These are phyloP conservation scores for Spodoptera litura DNA, from an alignment of 1,140 invertebrate genomes.

Conservation along the genomic window DNA sequence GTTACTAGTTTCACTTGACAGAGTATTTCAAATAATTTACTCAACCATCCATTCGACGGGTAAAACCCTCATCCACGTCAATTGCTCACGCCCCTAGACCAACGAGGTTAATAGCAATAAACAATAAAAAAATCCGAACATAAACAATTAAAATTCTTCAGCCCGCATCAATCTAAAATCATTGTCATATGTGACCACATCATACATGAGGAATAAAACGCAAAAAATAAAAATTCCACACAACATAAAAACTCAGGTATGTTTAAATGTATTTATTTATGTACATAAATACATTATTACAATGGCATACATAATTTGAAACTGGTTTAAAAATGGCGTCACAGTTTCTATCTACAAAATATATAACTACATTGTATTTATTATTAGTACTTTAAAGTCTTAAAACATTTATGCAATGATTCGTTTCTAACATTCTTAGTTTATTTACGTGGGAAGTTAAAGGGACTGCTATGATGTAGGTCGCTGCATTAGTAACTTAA, in stretches of 20 bases:
- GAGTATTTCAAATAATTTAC: too few species aligned
- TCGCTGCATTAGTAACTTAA: not conserved
- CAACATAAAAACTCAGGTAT: slow-evolving; percentile 47
- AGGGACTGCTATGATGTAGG: not conserved
- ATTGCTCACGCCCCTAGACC: too few species aligned
- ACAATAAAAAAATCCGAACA: too few species aligned
- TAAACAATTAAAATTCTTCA: not conserved
- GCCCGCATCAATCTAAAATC: not conserved
- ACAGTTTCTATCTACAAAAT: slow-evolving; percentile 43
- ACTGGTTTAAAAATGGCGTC: slow-evolving; percentile 59
- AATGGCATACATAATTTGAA: slow-evolving; percentile 55
- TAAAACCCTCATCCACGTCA: too few species aligned
- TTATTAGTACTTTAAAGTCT: not conserved
- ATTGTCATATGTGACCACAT: slow-evolving; percentile 4
- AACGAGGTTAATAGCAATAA: too few species aligned
- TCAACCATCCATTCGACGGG: too few species aligned
- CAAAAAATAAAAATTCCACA: slow-evolving; percentile 46
- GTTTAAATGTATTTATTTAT: slow-evolving; percentile 59
- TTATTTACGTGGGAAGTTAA: slow-evolving; percentile 15
- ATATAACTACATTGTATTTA: slow-evolving; percentile 20
- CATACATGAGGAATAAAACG: slow-evolving; percentile 7
- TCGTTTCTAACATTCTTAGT: slow-evolving; percentile 1
- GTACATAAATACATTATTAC: slow-evolving; percentile 57
- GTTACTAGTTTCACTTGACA: too few species aligned
- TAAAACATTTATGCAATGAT: slow-evolving; percentile 17